Conservation (phyloP, 2,888 invertebrate species). For the Sinhomidia bicolor region DNA sequence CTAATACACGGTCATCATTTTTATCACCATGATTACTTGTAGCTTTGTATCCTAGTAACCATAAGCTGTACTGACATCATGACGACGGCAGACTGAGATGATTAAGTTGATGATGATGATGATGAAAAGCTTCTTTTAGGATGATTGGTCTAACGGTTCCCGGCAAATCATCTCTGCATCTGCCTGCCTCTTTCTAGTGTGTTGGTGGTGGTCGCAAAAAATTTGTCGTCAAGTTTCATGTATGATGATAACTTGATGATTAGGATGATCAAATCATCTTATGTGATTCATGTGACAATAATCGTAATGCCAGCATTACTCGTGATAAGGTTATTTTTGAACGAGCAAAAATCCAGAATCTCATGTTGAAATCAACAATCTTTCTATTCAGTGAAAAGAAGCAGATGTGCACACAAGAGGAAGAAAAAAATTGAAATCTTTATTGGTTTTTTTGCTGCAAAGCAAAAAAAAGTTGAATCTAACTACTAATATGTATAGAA, state of each 20-base stretch:
- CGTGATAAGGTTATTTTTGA: constrained; percentile 16
- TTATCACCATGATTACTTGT: too few species aligned
- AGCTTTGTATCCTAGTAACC: neutral
- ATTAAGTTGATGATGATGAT: neutral
- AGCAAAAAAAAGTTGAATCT: neutral
- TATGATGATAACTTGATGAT: neutral
- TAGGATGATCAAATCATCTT: neutral
- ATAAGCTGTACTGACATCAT: neutral
- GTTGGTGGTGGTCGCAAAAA: neutral
- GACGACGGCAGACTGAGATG: neutral
- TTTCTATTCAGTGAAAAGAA: neutral
- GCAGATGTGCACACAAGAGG: neutral
- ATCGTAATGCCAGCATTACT: neutral
- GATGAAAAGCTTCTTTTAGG: neutral
- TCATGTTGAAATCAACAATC: neutral
- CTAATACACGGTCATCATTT: constrained; percentile 37
- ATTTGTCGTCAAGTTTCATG: constrained; percentile 11
- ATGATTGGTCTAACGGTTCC: constrained; percentile 35
- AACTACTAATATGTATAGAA: neutral
- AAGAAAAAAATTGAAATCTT: neutral
- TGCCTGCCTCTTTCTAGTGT: neutral
- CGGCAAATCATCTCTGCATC: neutral
- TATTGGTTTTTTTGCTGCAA: constrained; percentile 7
- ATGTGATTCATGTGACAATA: constrained; percentile 1
- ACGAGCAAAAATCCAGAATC: neutral